Conservation (phyloP, 2,797 vertebrate genomes). For the Enteromius mattozi region DNA sequence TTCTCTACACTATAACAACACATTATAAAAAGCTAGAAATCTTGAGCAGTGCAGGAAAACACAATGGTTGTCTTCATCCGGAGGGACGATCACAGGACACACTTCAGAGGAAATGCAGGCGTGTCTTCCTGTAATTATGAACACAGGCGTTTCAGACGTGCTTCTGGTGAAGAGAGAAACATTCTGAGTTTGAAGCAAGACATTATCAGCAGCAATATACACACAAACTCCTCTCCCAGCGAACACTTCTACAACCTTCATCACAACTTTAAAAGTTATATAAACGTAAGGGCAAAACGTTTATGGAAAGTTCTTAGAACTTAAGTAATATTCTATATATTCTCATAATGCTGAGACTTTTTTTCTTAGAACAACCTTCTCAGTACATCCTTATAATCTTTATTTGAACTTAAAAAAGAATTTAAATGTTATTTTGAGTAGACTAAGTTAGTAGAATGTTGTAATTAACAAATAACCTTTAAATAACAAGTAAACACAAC, state of each 20-base stretch:
- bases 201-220: background rate
- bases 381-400: too few species aligned
- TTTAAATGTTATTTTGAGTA: too few species aligned
- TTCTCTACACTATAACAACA: background rate
- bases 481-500: background rate
- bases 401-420: too few species aligned
- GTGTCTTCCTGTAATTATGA: constrained; percentile 41
- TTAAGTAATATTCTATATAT: too few species aligned
- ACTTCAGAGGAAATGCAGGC: constrained; percentile 10
- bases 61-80: background rate
- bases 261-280: background rate
- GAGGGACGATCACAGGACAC: background rate
- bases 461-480: too few species aligned
- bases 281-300: background rate
- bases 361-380: too few species aligned
- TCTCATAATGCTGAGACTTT: too few species aligned
- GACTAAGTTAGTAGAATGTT: too few species aligned
- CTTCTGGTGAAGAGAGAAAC: background rate
- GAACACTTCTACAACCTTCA: too few species aligned
- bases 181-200: background rate
- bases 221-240: too few species aligned
- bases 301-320: too few species aligned
- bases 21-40: background rate
- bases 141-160: background rate
- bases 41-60: background rate